Evolutionary conservation across 2,797 vertebrate genomes (phyloP), one percentile per base, ranked within the genome.

Genomic region (Percopsis omiscomaycus): DNA sequence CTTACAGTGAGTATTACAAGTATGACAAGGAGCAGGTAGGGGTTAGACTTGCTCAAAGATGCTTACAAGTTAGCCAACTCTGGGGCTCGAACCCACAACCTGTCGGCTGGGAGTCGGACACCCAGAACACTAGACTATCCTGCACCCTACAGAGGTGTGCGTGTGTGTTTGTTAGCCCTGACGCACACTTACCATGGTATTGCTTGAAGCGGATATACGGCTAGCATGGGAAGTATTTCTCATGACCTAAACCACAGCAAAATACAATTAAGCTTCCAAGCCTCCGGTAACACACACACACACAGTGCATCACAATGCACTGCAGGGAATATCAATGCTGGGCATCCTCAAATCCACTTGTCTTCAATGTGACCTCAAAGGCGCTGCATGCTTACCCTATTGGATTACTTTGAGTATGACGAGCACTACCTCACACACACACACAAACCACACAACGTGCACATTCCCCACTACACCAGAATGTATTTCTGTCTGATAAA

Each of bases 141-240:
- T 2, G 32, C 5, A 8, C 32, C 4, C 6, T 37, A 37, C 6
- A 37, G 32, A 37, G 6, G 32, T 37, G 32, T 37, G 32, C 8
- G 32, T 37, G 32, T 37, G 32, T 37, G 32, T 37, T 5, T 4
- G 32, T 37, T 37, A 1, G 8, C 9, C 32, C 32, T 37, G 32
- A 37, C 22, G 22, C 22, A 54, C 11, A 94, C 94, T 86, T 91
- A 96, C 94, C 94, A 96, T 85, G 0, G 89, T 84, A 61, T 58
- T 92, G 87, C 91, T 94, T 48, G 93, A 88, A 42, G 87, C 81
- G 53, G 94, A 93, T 32, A 90, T 78, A 72, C 91, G 92, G 86
- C 93, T 93, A 30, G 82, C 77, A 3, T 95, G 92, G 73, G 94
- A 95, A 3, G 93, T 90, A 75, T 93, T 94, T 90, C 94, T 93